phyloP scores from a whole-genome alignment of 2,113 vertebrate genomes.

The Hystrix brachyura region DNA sequence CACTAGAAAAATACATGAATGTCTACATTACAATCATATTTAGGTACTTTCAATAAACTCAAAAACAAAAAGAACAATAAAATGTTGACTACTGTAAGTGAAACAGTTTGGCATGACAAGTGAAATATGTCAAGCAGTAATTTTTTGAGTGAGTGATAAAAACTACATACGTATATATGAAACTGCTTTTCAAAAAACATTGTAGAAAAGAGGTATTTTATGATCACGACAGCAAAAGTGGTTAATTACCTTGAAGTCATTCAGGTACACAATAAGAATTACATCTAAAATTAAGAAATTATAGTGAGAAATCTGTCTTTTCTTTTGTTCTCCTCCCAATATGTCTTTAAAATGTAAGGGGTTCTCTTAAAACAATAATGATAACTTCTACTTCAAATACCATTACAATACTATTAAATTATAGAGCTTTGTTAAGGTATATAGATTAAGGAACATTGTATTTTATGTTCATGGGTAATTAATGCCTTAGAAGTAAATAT shows the following conservation, averaged over 20 bases:
- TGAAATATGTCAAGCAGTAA: background rate
- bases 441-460: background rate
- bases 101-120: slow-evolving; percentile 20
- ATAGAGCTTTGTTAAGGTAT: background rate
- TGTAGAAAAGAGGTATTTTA: background rate
- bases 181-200: background rate
- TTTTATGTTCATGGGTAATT: background rate
- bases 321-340: background rate
- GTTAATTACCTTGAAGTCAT: background rate
- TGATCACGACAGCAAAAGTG: background rate
- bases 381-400: background rate
- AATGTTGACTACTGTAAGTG: background rate
- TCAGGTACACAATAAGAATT: background rate
- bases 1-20: background rate
- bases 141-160: slow-evolving; percentile 15
- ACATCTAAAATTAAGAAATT: background rate
- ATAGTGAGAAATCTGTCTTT: background rate
- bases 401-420: background rate
- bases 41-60: background rate
- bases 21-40: background rate
- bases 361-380: background rate
- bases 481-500: background rate
- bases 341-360: background rate
- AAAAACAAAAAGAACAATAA: background rate
- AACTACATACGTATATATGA: background rate